A percentile compares a stretch with the other conserved stretches of the same genome.
Conservation (phyloP, 2,888 invertebrate genomes). For the Tipula unca region DNA sequence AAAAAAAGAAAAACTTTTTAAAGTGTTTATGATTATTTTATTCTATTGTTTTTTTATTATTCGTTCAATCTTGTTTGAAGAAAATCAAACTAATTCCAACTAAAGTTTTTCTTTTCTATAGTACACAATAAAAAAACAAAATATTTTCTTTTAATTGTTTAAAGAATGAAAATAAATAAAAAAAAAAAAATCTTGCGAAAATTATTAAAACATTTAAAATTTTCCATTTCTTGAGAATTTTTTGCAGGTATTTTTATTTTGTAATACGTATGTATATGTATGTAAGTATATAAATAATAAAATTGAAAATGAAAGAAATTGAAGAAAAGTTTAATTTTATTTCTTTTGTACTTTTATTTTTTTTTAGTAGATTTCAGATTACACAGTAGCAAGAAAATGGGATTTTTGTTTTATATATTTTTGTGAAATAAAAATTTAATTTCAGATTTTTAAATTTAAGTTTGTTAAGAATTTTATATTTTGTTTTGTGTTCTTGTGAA, state of each 20-base stretch:
- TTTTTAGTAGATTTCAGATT: background rate
- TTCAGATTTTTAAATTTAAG: background rate
- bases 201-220: background rate
- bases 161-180: background rate
- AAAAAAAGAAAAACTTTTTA: background rate
- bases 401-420: background rate
- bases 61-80: background rate
- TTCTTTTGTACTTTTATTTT: background rate
- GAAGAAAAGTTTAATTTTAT: background rate
- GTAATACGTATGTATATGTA: too few species aligned
- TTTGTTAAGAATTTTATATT: background rate
- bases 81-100: conserved; percentile 14
- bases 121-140: background rate
- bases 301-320: background rate
- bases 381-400: background rate
- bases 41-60: background rate
- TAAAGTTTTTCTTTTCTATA: background rate
- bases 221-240: background rate
- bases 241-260: background rate
- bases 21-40: background rate
- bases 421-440: background rate
- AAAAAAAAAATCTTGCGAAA: background rate
- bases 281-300: background rate
- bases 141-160: background rate
- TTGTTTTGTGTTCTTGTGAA: background rate